Evolutionary conservation across 2,113 vertebrate species (phyloP), one percentile per base, ranked within the genome.

Genomic region (Plecturocebus donacophilus): DNA sequence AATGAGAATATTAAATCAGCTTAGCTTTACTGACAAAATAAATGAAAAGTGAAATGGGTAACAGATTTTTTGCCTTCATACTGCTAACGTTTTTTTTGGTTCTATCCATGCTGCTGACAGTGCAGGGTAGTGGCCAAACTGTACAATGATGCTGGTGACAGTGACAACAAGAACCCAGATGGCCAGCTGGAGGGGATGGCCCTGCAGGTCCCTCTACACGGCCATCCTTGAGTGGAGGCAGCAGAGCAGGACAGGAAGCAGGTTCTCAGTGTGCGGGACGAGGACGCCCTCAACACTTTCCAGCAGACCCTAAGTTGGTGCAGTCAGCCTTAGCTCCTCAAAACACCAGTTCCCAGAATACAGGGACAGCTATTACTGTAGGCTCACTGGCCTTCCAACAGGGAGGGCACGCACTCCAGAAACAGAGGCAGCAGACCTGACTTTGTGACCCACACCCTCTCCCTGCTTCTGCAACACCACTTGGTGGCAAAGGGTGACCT

Each of bases 91-190:
- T 11, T 38, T 52, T n/a, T 30, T 5, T 23, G 3, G 2, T 2
- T 30, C 35, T 8, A 20, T 21, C 27, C 35, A 12, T 3, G 20
- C 3, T 52, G 25, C 20, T 6, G 35, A 70, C 32, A 6, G 19
- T 0, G 8, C 16, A 2, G 91, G 4, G 70, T 10, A 27, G 20
- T 0, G 14, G 12, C 3, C 2, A 6, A 1, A 30, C 23, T 0
- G 6, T 16, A n/a, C 21, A 32, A 9, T 5, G 25, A 4, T 5
- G 61, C 38, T 6, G 12, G 11, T 11, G 12, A 47, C 52, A 40
- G n/a, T 21, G 70, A 6, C 1, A 11, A n/a, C 1, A 20, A 12
- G 5, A 7, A 19, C 40, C 16, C 40, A 5, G 8, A 38, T 0
- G 32, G 64, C 7, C 54, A 20, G 85, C 5, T 25, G 0, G 14